Percentiles rank a stretch among this genome's conserved stretches.
Conservation (phyloP, 2,797 vertebrate species). For the Megalops cyprinoides region DNA sequence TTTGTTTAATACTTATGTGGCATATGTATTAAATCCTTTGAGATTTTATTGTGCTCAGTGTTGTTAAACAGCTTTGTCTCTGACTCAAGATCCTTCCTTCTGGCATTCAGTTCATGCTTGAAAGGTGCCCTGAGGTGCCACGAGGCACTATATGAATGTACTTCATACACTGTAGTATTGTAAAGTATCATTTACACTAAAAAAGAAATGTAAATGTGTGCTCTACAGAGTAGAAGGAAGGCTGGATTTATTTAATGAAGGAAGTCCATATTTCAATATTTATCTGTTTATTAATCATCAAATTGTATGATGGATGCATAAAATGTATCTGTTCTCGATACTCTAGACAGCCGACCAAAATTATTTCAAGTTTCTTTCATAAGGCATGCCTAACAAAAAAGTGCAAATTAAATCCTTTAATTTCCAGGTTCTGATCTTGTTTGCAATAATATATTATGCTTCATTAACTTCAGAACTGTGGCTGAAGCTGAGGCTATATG, state of each 20-base stretch:
- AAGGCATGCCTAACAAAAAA: background rate
- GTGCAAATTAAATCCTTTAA: conserved; percentile 3
- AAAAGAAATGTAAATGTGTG: background rate
- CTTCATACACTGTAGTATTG: background rate
- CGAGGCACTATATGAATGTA: background rate
- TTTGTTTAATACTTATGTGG: too few relatives aligned
- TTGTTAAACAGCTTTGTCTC: too few relatives aligned
- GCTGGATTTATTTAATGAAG: conserved; percentile 22
- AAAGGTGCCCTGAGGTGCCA: background rate
- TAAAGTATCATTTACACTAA: background rate
- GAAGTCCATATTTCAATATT: conserved; percentile 16
- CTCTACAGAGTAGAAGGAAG: conserved; percentile 29
- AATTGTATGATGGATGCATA: background rate
- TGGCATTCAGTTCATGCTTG: too few relatives aligned
- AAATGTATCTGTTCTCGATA: conserved; percentile 6
- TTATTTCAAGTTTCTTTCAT: conserved; percentile 15
- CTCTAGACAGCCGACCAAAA: background rate
- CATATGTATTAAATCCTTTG: too few relatives aligned
- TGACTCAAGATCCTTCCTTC: too few relatives aligned
- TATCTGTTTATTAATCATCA: conserved; percentile 8
- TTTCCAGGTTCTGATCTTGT: conserved; percentile 14
- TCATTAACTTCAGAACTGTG: conserved; percentile 21
- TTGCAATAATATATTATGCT: conserved; percentile 14
- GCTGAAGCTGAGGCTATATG: background rate
- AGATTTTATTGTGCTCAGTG: too few relatives aligned